Percentiles rank a stretch among this genome's conserved stretches.
Conservation (phyloP, 2,113 vertebrate genomes). For the Tragulus kanchil region DNA sequence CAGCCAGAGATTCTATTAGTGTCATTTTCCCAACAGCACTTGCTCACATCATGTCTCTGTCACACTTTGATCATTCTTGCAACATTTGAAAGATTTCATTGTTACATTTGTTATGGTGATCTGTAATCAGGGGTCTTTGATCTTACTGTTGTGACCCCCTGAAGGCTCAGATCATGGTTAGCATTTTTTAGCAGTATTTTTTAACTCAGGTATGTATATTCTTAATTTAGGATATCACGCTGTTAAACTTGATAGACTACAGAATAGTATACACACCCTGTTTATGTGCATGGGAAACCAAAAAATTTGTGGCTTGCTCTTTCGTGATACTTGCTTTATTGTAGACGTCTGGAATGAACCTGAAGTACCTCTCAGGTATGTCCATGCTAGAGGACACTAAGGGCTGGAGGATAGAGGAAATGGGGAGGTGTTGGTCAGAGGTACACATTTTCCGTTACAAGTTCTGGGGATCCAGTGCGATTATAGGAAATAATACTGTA, state of each 20-base stretch:
- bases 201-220: background rate
- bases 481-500: background rate
- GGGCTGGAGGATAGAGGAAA: background rate
- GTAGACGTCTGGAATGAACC: background rate
- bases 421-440: background rate
- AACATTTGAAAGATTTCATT: too few species aligned
- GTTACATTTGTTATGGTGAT: background rate
- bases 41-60: background rate
- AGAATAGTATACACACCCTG: background rate
- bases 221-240: background rate
- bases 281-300: background rate
- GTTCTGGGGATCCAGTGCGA: background rate
- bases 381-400: background rate
- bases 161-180: background rate
- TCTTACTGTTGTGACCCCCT: background rate
- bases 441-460: background rate
- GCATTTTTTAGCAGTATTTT: background rate
- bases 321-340: background rate
- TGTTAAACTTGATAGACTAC: background rate
- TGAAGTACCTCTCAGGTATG: background rate
- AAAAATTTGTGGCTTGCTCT: background rate
- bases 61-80: background rate
- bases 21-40: background rate
- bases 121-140: background rate
- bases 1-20: background rate